phyloP scores from a whole-genome alignment of 2,888 invertebrate species.

The Lottia scabra region DNA sequence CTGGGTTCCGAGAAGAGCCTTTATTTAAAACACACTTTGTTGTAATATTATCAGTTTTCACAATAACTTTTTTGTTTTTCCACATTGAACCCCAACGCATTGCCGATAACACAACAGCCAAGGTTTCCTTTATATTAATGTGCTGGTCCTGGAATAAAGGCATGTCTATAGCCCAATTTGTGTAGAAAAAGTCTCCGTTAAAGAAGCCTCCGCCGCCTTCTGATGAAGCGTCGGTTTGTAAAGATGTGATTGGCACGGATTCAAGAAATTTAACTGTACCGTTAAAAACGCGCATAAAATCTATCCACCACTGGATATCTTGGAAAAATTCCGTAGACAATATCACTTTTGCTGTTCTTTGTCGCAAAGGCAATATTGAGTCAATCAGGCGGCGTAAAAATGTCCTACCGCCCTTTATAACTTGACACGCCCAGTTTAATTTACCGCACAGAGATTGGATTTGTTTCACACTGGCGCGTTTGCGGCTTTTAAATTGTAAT shows the following conservation, averaged over 20 bases:
- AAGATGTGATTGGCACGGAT: not conserved
- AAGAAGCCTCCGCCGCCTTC: not conserved
- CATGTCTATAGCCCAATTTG: not conserved
- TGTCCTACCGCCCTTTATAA: not conserved
- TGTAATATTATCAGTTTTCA: not conserved
- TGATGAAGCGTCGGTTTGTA: not conserved
- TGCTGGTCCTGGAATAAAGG: not conserved
- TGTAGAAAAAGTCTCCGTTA: not conserved
- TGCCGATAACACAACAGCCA: not conserved
- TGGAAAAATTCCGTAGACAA: not conserved
- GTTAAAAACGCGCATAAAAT: not conserved
- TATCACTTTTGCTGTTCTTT: not conserved
- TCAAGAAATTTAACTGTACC: not conserved
- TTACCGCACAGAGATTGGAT: not conserved
- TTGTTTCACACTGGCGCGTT: not conserved
- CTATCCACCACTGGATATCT: not conserved
- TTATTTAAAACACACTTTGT: not conserved
- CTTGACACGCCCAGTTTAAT: too few relatives aligned
- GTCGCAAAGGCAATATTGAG: too few relatives aligned
- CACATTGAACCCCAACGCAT: not conserved
- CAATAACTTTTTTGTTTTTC: not conserved
- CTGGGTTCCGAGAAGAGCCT: too few relatives aligned
- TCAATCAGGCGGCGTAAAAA: too few relatives aligned
- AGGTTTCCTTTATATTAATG: not conserved
- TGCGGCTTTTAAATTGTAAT: not conserved